Base-by-base conservation (phyloP, 2,113 vertebrate genomes). In the Aix galericulata region DNA sequence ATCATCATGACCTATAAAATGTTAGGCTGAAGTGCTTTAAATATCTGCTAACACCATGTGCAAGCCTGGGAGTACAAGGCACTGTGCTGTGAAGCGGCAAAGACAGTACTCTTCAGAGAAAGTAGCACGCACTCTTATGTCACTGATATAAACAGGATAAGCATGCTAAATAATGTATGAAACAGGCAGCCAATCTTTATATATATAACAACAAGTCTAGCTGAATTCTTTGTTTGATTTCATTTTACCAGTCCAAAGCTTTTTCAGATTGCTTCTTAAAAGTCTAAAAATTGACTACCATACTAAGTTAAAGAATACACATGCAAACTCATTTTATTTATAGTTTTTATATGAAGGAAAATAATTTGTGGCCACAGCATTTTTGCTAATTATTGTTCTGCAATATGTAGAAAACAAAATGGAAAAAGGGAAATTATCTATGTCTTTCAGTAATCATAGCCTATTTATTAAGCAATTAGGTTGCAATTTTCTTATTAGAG, bases 121-220 rank as follows among this genome's bases (percentile, higher is more conserved):
- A 98, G 96, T 76, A 93, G 97, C 96, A 97, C 91, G 93, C 97
- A 96, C 97, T 95, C 96, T 96, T 92, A 95, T 97, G 98, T 98
- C 97, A 98, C 97, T 95, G 98, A 98, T 98, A 98, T 97, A 98
- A 99, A 98, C 98, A 98, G 98, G 94, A 97, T 89, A 92, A 97
- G 94, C 58, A 89, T 42, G 89, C 64, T 98, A 96, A 98, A 98
- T 97, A 97, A 98, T 98, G 97, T 90, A 97, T 96, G 86, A 90
- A 86, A 85, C 86, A 75, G 78, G 62, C 67, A 94, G 96, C 55
- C 95, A 76, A 84, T 89, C 88, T 92, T 94, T 36, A 72, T n/a
- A 91, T 27, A 90, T 31, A 68, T 69, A 92, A 59, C 27, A 89
- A 83, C n/a, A 94, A 93, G 76, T 84, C 84, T 55, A 52, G 36